A percentile compares a stretch with the other conserved stretches of the same genome.
Conservation (phyloP, 2,113 vertebrate species). For the Sylvia atricapilla region DNA sequence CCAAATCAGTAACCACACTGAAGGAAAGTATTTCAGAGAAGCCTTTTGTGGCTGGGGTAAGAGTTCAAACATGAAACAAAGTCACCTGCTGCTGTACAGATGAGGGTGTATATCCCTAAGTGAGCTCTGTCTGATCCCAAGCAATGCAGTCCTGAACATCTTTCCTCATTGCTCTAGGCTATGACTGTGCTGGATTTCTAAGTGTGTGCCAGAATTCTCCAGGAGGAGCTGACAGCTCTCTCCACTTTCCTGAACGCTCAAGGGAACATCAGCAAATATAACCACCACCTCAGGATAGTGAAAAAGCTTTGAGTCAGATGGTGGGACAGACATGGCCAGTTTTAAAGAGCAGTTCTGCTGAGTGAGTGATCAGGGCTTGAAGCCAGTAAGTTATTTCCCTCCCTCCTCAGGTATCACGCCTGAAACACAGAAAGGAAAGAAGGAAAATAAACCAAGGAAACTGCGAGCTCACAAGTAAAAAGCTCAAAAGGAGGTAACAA, state of each 20-base stretch:
- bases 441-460: not conserved
- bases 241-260: not conserved
- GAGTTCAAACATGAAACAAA: not conserved
- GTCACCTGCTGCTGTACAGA: not conserved
- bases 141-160: not conserved
- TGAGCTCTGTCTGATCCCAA: not conserved
- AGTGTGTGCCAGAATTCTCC: not conserved
- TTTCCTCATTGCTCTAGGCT: not conserved
- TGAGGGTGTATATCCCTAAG: not conserved
- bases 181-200: not conserved
- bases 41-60: not conserved
- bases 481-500: not conserved
- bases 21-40: not conserved
- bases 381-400: slow-evolving; percentile 1
- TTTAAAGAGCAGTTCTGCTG: not conserved
- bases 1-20: not conserved
- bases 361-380: not conserved
- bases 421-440: slow-evolving; percentile 21
- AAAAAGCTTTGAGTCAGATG: not conserved
- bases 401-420: not conserved
- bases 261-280: not conserved
- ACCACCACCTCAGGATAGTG: not conserved
- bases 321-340: not conserved
- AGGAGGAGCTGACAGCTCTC: not conserved
- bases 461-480: not conserved